Conservation (phyloP, 2,888 invertebrate genomes). For the Eupithecia vulgata region DNA sequence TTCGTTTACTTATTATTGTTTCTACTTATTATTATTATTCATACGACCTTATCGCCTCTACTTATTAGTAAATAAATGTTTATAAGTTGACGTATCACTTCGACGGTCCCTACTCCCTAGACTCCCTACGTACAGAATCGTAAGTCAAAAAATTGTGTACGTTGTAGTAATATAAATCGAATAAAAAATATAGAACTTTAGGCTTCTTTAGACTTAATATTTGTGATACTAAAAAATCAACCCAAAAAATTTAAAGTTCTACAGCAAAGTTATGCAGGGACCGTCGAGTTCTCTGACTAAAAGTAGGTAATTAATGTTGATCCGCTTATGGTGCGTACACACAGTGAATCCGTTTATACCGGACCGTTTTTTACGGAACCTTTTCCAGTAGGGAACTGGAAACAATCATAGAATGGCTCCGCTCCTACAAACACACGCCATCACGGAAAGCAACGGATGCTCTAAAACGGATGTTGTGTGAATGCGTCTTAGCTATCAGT, state of each 20-base stretch:
- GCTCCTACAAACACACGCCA: too few relatives aligned
- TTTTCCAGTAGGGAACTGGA: too few relatives aligned
- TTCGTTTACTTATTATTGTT: not conserved
- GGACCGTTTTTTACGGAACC: too few relatives aligned
- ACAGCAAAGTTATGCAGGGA: not conserved
- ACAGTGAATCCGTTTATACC: too few relatives aligned
- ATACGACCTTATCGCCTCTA: too few relatives aligned
- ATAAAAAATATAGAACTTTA: not conserved
- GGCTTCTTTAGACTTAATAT: not conserved
- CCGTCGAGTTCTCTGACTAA: not conserved
- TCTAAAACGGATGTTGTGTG: too few relatives aligned
- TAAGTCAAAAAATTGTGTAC: not conserved
- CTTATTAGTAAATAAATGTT: not conserved
- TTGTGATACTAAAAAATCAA: not conserved
- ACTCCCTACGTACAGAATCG: not conserved
- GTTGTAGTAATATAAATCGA: not conserved
- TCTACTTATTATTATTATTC: not conserved
- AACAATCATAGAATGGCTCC: too few relatives aligned
- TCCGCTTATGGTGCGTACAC: not conserved
- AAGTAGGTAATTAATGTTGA: not conserved
- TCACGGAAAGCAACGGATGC: too few relatives aligned
- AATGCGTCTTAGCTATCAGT: too few relatives aligned
- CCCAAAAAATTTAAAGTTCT: not conserved
- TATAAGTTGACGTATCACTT: not conserved
- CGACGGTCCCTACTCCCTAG: too few relatives aligned